phyloP scores from a whole-genome alignment of 2,797 vertebrate genomes.

The Pangasius djambal region DNA sequence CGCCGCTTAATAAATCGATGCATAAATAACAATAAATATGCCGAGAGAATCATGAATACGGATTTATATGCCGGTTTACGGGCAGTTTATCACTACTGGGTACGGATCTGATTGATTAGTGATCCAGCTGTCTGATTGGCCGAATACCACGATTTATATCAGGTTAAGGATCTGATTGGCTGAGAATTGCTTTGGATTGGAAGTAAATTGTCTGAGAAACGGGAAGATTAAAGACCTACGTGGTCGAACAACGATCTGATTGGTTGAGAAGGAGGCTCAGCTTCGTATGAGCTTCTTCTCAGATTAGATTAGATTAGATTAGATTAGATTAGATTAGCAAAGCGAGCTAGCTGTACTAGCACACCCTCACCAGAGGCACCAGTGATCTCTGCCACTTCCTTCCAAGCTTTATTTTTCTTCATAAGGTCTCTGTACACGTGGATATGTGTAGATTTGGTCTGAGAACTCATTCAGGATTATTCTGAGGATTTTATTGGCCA shows the following conservation, averaged over 20 bases:
- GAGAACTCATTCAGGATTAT: too few relatives aligned
- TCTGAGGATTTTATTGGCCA: too few relatives aligned
- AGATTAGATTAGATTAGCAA: not conserved
- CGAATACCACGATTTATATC: not conserved
- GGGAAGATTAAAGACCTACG: not conserved
- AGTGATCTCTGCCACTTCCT: not conserved
- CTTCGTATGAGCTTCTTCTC: not conserved
- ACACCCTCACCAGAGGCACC: too few relatives aligned
- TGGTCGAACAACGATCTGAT: not conserved
- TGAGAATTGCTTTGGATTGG: not conserved
- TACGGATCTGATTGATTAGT: not conserved
- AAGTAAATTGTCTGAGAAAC: not conserved
- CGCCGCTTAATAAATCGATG: not conserved
- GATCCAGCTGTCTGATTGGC: not conserved
- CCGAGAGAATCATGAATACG: not conserved
- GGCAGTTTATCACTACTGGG: not conserved
- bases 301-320: not conserved
- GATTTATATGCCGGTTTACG: not conserved
- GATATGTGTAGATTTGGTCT: too few relatives aligned
- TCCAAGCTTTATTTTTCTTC: not conserved
- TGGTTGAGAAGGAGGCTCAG: not conserved
- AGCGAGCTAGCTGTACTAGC: too few relatives aligned
- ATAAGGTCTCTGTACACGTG: not conserved
- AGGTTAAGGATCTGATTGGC: not conserved
- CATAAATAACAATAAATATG: conserved; percentile 3